These are phyloP conservation scores for Daphoenositta chrysoptera DNA, from an alignment of 2,113 vertebrate species.

Conservation along the genomic window DNA sequence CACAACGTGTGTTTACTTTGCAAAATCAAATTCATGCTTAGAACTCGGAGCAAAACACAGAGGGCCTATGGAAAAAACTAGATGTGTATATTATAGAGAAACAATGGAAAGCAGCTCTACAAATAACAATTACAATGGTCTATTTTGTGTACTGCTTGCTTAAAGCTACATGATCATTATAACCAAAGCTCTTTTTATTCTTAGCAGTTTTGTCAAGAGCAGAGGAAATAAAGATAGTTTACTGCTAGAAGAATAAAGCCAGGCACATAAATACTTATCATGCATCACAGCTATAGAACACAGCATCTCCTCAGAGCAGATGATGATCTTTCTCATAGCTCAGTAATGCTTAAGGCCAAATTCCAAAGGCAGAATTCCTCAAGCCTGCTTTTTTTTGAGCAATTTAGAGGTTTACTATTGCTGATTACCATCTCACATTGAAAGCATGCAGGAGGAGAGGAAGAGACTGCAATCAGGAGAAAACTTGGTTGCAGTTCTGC, in stretches of 20 bases:
- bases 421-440: not conserved
- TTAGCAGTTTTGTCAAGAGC: not conserved
- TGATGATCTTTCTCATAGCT: not conserved
- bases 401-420: not conserved
- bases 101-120: not conserved
- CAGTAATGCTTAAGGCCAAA: not conserved
- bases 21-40: constrained; percentile 22
- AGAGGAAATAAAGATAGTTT: not conserved
- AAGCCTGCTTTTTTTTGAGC: not conserved
- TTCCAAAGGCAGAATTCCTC: not conserved
- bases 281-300: not conserved
- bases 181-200: not conserved
- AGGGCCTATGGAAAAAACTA: not conserved
- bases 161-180: not conserved
- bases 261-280: not conserved
- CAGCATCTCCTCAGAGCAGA: not conserved
- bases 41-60: not conserved
- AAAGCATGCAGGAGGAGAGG: not conserved
- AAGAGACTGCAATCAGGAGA: not conserved
- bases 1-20: not conserved
- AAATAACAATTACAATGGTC: not conserved
- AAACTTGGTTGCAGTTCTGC: not conserved
- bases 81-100: not conserved
- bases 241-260: not conserved
- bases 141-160: not conserved